Evolutionary conservation across 2,113 vertebrate species (phyloP).

Genomic region (Condylura cristata): DNA sequence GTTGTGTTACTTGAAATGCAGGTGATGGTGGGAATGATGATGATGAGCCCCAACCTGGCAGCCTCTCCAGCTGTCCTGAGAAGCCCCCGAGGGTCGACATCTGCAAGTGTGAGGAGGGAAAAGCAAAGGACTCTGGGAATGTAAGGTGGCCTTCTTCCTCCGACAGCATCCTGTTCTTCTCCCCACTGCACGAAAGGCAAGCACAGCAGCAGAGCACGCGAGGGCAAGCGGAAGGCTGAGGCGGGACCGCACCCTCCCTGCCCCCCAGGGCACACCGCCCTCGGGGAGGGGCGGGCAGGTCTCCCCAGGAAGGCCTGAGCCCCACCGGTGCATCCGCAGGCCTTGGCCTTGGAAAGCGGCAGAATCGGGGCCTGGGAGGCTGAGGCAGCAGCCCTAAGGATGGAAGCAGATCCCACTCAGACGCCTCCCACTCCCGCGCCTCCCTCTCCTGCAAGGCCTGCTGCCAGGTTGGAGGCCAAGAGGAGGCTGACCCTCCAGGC

Average conservation of each 20-base stretch:
- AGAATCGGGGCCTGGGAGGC: not conserved
- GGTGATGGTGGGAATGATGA: not conserved
- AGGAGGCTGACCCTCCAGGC: slow-evolving; percentile 28
- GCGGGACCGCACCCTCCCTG: not conserved
- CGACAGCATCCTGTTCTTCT: not conserved
- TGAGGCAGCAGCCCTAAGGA: not conserved
- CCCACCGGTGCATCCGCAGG: not conserved
- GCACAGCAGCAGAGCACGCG: slow-evolving; percentile 69
- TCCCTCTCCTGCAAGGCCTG: not conserved
- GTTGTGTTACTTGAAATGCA: not conserved
- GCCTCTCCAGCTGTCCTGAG: not conserved
- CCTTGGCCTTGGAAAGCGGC: not conserved
- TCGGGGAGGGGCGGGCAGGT: not conserved
- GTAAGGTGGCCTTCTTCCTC: not conserved
- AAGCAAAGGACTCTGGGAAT: not conserved
- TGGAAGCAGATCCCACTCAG: not conserved
- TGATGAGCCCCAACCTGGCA: not conserved
- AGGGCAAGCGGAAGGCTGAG: slow-evolving; percentile 43
- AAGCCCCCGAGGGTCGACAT: not conserved
- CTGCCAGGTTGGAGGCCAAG: not conserved
- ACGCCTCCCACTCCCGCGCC: not conserved
- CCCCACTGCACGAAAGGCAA: slow-evolving; percentile 57
- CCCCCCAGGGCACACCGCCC: not conserved
- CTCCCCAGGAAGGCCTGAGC: not conserved
- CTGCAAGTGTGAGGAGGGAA: not conserved